Base-by-base conservation (phyloP, 1,140 invertebrate genomes). In the Kradibia gibbosae region DNA sequence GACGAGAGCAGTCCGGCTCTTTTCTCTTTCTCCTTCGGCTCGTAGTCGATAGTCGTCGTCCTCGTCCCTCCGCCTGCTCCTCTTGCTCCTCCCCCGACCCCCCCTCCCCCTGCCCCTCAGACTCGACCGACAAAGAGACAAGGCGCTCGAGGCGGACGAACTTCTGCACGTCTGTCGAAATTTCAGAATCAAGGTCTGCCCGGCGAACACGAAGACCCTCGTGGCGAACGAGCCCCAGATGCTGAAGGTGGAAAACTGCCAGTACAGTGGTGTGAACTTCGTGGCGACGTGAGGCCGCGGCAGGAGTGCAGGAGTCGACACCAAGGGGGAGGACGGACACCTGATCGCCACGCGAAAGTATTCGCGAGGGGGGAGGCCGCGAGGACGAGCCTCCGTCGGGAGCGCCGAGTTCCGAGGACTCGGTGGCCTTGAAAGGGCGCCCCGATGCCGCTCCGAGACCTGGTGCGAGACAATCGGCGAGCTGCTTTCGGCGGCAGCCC, bases 181-280 rank as follows among this genome's bases (percentile, higher is more conserved):
- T 88, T 89, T n/a, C 85, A 92, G 91, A 42, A 88, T 91, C 22
- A 91, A 88, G 0, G 86, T 91, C 20, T 92, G 91, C 73, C 87
- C 88, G 0, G 90, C 88, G 20, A 76, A 5, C 20, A 85, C 87
- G 42, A 90, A 90, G 65, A 85, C 88, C 7, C 57, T 91, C 36
- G 84, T 91, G 53, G 87, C 89, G n/a, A 89, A 90, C 65, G 86
- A 89, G 72, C 87, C 89, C 5, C 89, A 90, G 83, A 86, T 87
- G 13, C 76, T 91, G 28, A 90, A 87, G 11, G 82, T 76, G n/a
- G 85, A 90, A 72, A 89, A 91, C 42, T 91, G 90, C 67, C 86
- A 42, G 70, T 81, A 83, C 31, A 80, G 80, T 17, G 83, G 87
- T 22, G 48, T 80, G 22, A 90, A 90, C 77, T 50, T 85, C 42